These are phyloP conservation scores for Nephrotoma guestfalica DNA, from an alignment of 2,888 invertebrate species.

Conservation along the genomic window DNA sequence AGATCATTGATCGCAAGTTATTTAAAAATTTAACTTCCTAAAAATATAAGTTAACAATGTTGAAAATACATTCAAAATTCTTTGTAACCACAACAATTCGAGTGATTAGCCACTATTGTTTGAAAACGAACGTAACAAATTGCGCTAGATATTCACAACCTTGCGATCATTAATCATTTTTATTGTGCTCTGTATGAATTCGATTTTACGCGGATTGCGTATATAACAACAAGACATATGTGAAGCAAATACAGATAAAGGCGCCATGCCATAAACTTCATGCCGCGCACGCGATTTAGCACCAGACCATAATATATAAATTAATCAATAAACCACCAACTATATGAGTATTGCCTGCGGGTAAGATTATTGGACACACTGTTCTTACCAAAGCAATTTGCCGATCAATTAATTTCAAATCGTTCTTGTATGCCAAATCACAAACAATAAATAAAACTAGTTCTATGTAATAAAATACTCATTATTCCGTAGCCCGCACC, in stretches of 20 bases:
- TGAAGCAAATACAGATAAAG: neutral
- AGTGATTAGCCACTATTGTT: neutral
- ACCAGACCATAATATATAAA: neutral
- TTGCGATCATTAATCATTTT: neutral
- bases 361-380: neutral
- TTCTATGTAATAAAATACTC: neutral
- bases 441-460: neutral
- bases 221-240: neutral
- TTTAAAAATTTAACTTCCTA: neutral
- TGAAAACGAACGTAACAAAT: neutral
- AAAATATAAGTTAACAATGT: neutral
- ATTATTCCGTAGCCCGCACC: neutral
- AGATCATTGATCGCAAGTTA: neutral
- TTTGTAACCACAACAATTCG: neutral
- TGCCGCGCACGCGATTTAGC: neutral
- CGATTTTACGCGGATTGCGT: neutral
- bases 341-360: neutral
- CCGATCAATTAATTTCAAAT: neutral
- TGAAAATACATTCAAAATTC: neutral
- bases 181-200: neutral
- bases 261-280: neutral
- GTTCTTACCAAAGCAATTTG: neutral
- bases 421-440: neutral
- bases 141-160: neutral
- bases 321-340: neutral